phyloP scores from a whole-genome alignment of 2,797 vertebrate species.

The Dromococcyx pavoninus region DNA sequence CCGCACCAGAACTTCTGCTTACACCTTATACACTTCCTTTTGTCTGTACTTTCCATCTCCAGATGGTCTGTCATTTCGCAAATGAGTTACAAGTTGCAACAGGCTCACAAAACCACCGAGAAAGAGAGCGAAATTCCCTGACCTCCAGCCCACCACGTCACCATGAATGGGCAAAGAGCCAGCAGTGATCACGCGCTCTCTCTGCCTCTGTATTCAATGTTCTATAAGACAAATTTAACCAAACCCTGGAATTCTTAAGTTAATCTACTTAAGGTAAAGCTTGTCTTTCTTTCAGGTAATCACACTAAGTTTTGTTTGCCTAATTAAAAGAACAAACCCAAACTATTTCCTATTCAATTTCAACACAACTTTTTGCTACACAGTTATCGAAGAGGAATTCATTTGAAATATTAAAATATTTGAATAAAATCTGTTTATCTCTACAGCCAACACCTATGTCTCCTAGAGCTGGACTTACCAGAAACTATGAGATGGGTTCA shows the following conservation, averaged over 20 bases:
- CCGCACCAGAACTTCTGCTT: neutral
- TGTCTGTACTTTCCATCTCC: neutral
- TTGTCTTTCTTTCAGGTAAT: neutral
- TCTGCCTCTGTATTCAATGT: fast-evolving
- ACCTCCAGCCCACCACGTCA: neutral
- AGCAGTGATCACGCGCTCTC: neutral
- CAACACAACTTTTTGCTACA: neutral
- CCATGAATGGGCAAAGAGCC: neutral
- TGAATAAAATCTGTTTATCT: neutral
- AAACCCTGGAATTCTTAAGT: neutral
- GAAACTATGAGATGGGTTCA: neutral
- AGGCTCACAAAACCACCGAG: neutral
- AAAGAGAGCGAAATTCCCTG: neutral
- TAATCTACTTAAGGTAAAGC: neutral
- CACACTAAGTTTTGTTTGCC: neutral
- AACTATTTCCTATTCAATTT: neutral
- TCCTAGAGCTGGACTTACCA: neutral
- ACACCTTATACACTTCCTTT: neutral
- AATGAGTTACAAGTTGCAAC: neutral
- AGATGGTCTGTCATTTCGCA: neutral
- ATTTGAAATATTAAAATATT: neutral
- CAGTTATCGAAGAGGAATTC: neutral
- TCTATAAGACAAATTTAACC: neutral
- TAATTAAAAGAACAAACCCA: neutral
- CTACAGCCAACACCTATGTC: neutral